Conservation (phyloP, 2,888 invertebrate species). For the Adelphocoris suturalis region DNA sequence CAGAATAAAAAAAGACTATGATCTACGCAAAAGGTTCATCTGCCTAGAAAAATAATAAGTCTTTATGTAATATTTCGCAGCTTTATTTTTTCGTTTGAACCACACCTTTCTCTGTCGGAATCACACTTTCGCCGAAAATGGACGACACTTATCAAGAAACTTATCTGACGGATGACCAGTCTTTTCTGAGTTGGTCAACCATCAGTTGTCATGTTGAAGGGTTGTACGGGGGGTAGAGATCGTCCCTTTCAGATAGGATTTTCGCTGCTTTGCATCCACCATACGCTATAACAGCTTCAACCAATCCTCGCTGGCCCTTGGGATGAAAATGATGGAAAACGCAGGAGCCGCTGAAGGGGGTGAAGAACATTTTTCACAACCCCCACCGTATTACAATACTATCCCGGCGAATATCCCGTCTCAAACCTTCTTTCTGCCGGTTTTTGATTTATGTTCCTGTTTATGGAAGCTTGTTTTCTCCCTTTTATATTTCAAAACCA, state of each 20-base stretch:
- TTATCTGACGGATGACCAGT: neutral
- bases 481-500: constrained; percentile 54
- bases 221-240: neutral
- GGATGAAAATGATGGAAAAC: constrained; percentile 25
- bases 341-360: neutral
- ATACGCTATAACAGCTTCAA: constrained; percentile 22
- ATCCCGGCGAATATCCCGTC: constrained; percentile 38
- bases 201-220: neutral
- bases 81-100: too few species aligned
- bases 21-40: too few species aligned
- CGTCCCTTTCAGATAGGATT: neutral
- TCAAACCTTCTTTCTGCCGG: constrained; percentile 38
- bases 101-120: neutral
- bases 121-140: neutral
- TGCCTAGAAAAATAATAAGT: too few species aligned
- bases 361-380: constrained; percentile 33
- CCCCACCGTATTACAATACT: constrained; percentile 45
- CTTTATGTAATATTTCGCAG: too few species aligned
- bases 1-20: too few species aligned
- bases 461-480: constrained; percentile 62
- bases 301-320: constrained; percentile 11
- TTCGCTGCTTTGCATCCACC: constrained; percentile 23
- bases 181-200: constrained; percentile 4
- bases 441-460: constrained; percentile 65
- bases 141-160: neutral